Conservation (phyloP, 2,113 vertebrate genomes). For the Lophochroa leadbeateri region DNA sequence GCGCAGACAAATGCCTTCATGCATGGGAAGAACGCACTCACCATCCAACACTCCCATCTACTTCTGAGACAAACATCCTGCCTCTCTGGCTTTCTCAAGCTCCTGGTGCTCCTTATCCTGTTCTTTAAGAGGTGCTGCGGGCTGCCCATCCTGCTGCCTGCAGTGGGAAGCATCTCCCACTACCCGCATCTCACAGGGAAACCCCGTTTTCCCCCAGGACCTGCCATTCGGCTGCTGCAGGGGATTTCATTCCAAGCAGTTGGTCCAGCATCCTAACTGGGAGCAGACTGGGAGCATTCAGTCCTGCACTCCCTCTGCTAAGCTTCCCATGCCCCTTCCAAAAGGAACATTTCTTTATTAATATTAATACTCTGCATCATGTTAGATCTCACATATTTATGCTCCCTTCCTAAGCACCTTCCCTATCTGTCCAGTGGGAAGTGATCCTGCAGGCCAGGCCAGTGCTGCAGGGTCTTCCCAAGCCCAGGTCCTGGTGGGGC, state of each 20-base stretch:
- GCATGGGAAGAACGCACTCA: rapidly evolving
- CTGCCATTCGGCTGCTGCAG: background rate
- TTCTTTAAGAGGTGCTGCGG: background rate
- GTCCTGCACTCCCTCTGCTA: background rate
- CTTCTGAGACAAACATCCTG: background rate
- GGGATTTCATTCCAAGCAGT: rapidly evolving
- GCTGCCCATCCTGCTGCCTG: background rate
- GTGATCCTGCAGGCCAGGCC: rapidly evolving
- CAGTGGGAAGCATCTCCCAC: background rate
- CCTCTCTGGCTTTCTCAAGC: background rate
- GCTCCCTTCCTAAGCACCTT: background rate
- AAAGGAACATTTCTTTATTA: background rate
- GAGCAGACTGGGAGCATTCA: background rate
- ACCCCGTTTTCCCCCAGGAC: background rate
- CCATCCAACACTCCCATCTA: rapidly evolving
- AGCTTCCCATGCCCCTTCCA: background rate
- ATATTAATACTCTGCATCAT: background rate
- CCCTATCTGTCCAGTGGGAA: background rate
- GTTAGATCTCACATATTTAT: background rate
- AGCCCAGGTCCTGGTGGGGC: background rate
- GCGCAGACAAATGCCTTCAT: rapidly evolving
- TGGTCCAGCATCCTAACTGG: background rate
- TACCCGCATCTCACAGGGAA: background rate
- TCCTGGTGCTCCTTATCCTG: background rate
- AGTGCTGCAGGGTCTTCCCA: background rate